Evolutionary conservation across 2,113 vertebrate genomes (phyloP).

Genomic region (Chunga burmeisteri): DNA sequence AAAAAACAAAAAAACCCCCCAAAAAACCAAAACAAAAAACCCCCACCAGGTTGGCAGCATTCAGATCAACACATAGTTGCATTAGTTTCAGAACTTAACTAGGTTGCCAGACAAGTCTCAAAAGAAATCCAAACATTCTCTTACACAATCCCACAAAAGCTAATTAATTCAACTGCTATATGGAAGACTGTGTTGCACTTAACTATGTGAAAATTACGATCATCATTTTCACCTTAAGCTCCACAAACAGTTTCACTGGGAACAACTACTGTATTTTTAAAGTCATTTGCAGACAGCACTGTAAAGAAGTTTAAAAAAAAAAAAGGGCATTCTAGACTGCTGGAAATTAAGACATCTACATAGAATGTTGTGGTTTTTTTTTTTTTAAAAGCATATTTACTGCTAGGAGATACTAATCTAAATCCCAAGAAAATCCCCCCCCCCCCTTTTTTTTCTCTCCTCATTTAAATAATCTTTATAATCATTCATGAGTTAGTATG

Average conservation of each 20-base stretch:
- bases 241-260: background rate
- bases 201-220: background rate
- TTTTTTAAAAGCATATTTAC: background rate
- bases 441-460: background rate
- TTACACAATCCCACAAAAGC: slow-evolving; percentile 1
- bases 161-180: slow-evolving; percentile 17
- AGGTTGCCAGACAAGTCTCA: slow-evolving; percentile 36
- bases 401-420: background rate
- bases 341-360: background rate
- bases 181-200: background rate
- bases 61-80: background rate
- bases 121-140: slow-evolving; percentile 33
- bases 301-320: background rate
- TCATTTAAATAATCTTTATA: background rate
- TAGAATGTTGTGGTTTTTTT: background rate
- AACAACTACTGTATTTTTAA: background rate
- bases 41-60: background rate
- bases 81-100: background rate
- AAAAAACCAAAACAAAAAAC: background rate
- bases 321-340: background rate
- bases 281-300: background rate
- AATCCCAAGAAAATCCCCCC: background rate
- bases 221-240: background rate
- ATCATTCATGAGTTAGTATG: background rate
- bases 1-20: background rate